Conservation (phyloP, 1,140 invertebrate species). For the Cyrtorhinus lividipennis region DNA sequence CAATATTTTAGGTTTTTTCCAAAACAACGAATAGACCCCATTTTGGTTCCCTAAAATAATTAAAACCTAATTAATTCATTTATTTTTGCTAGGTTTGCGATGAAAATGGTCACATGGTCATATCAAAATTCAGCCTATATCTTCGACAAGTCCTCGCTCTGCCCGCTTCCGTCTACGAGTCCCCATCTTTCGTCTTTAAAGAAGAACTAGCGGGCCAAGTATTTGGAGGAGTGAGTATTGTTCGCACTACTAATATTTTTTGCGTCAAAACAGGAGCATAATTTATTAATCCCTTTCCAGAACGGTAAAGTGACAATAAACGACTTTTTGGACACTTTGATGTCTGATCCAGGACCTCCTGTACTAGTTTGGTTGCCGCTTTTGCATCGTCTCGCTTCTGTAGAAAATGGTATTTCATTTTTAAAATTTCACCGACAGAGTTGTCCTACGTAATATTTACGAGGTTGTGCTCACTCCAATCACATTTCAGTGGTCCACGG, state of each 20-base stretch:
- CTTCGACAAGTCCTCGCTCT: slow-evolving; percentile 79
- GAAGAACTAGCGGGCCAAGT: slow-evolving; percentile 69
- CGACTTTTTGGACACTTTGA: slow-evolving; percentile 85
- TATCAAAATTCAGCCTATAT: slow-evolving; percentile 82
- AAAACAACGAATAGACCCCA: too few species aligned
- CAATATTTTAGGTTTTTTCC: too few species aligned
- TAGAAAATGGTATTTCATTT: slow-evolving; percentile 83
- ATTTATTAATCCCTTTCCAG: slow-evolving; percentile 17
- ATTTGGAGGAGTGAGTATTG: slow-evolving; percentile 60
- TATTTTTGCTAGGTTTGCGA: slow-evolving; percentile 67
- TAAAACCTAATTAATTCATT: neutral
- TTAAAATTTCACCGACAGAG: too few species aligned
- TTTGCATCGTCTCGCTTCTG: slow-evolving; percentile 77
- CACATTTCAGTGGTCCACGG: slow-evolving; percentile 78
- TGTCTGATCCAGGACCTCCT: slow-evolving; percentile 86
- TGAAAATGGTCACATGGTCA: slow-evolving; percentile 76
- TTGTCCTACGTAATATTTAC: too few species aligned
- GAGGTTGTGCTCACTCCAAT: too few species aligned
- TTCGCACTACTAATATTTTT: neutral
- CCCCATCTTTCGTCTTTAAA: slow-evolving; percentile 84
- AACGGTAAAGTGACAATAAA: slow-evolving; percentile 72
- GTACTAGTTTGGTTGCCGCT: slow-evolving; percentile 89
- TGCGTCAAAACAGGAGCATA: neutral
- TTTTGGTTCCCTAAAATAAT: neutral
- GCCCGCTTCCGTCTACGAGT: slow-evolving; percentile 91